Percentiles rank a stretch among this genome's conserved stretches.
Evolutionary conservation across 2,113 vertebrate genomes (phyloP).

Genomic region (Globicephala melas): DNA sequence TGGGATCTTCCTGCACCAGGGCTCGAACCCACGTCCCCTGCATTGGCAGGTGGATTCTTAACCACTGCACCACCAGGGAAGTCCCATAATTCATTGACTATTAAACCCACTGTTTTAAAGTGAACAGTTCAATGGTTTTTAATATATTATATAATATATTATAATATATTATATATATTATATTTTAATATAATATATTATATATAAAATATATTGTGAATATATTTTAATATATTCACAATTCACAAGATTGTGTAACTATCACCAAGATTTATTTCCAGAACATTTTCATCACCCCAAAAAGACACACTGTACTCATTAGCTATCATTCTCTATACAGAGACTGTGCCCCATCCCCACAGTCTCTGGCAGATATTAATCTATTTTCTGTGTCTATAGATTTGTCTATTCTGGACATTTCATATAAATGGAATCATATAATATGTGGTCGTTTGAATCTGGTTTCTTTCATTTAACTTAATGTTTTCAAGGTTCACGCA

Average conservation of each 20-base stretch:
- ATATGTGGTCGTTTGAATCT: background rate
- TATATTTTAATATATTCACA: too few species aligned
- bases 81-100: background rate
- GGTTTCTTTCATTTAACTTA: background rate
- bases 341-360: too few species aligned
- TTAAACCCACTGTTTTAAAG: background rate
- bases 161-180: too few species aligned
- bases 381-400: background rate
- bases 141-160: background rate
- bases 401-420: background rate
- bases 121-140: background rate
- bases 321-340: background rate
- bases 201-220: too few species aligned
- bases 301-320: background rate
- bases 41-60: background rate
- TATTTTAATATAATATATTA: too few species aligned
- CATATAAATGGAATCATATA: too few species aligned
- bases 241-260: background rate
- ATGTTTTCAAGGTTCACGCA: slow-evolving; percentile 4
- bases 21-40: background rate
- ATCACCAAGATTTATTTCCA: background rate
- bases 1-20: background rate
- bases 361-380: background rate
- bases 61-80: background rate
- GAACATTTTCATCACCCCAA: background rate